Conservation (phyloP, 2,888 invertebrate genomes). For the Heliconius charithonia region DNA sequence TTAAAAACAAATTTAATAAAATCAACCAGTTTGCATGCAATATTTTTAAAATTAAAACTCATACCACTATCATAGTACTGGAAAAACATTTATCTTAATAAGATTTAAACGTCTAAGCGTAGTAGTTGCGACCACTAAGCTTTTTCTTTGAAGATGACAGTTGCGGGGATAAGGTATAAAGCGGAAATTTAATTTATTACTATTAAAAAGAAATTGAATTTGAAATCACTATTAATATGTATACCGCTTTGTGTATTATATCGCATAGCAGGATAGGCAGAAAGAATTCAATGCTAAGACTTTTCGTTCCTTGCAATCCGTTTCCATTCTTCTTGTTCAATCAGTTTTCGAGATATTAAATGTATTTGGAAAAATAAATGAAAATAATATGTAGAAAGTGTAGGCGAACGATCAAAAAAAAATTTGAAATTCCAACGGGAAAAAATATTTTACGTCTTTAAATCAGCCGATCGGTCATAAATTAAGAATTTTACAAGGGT, state of each 20-base stretch:
- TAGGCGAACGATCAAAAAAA: no score
- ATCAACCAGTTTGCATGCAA: no score
- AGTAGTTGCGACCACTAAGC: neutral
- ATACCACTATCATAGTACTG: neutral
- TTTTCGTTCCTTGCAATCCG: no score
- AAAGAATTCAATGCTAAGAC: neutral
- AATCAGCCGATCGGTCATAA: no score
- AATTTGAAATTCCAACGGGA: no score
- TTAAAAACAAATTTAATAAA: no score
- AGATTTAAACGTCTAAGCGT: neutral
- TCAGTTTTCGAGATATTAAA: no score
- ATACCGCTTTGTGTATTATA: neutral
- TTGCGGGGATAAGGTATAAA: neutral
- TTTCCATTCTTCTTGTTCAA: no score
- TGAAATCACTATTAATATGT: neutral
- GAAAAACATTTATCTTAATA: neutral
- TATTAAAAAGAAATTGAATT: slow-evolving; percentile 2
- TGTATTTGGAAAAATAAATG: neutral
- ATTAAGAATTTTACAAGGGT: no score
- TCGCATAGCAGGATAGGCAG: neutral
- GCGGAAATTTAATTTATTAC: neutral
- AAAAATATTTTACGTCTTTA: no score
- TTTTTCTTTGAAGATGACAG: slow-evolving; percentile 5
- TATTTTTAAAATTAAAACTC: no score
- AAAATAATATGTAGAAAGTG: no score